These are phyloP conservation scores for Synodontis membranacea DNA, from an alignment of 2,113 vertebrate species.

Conservation along the genomic window DNA sequence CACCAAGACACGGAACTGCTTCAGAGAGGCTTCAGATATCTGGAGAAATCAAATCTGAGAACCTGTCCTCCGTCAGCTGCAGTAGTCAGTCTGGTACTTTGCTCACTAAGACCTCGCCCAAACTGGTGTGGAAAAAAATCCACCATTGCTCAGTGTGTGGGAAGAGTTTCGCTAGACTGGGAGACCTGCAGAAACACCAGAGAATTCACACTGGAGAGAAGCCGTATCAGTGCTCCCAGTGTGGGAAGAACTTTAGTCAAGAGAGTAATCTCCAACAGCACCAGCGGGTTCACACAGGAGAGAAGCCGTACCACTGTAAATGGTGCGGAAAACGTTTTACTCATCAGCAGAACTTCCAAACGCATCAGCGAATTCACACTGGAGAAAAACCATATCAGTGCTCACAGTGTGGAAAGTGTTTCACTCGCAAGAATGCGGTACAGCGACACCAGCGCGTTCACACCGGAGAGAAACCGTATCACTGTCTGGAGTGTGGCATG, in stretches of 20 bases:
- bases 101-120: background rate
- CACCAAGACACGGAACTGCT: background rate
- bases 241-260: background rate
- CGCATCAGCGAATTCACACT: slow-evolving; percentile 3
- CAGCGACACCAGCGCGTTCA: slow-evolving; percentile 13
- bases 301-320: slow-evolving; percentile 2
- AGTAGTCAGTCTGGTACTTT: background rate
- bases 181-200: slow-evolving; percentile 12
- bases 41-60: background rate
- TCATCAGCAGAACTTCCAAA: slow-evolving; percentile 15
- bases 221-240: background rate
- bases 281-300: slow-evolving; percentile 10
- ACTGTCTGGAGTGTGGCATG: slow-evolving; percentile 3
- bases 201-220: slow-evolving; percentile 11
- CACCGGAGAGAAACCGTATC: slow-evolving; percentile 6
- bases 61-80: background rate
- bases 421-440: slow-evolving; percentile 13
- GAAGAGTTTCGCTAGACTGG: slow-evolving; percentile 24
- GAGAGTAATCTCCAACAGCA: slow-evolving; percentile 24
- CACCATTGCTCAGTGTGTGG: slow-evolving; percentile 13
- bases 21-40: background rate
- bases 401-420: background rate
- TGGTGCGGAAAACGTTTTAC: slow-evolving; percentile 6
- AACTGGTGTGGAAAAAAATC: background rate
- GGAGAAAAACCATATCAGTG: slow-evolving; percentile 20